Evolutionary conservation across 2,797 vertebrate species (phyloP).

Genomic region (Muscicapa comitata): DNA sequence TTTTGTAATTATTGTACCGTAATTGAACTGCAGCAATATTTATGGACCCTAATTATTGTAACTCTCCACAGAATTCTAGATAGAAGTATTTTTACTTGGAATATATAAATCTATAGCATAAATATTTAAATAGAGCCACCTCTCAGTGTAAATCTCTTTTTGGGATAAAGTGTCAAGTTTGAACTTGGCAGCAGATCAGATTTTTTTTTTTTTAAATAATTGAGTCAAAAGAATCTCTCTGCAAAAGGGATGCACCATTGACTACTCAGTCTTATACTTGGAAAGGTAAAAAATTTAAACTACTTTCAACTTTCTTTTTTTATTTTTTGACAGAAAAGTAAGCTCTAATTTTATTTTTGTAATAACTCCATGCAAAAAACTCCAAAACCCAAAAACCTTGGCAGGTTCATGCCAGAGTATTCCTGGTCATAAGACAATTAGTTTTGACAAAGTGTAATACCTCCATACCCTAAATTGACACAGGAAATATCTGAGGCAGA

Average conservation of each 20-base stretch:
- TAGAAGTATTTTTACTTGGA: conserved; percentile 85
- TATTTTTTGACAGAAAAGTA: neutral
- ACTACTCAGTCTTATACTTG: conserved; percentile 49
- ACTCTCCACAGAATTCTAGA: conserved; percentile 80
- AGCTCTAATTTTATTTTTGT: conserved; percentile 49
- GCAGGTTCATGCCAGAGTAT: neutral
- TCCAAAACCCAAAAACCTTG: neutral
- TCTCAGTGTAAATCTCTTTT: conserved; percentile 69
- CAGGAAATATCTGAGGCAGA: conserved; percentile 70
- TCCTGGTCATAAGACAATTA: neutral
- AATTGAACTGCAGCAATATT: conserved; percentile 96
- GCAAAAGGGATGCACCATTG: conserved; percentile 79
- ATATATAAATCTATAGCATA: conserved; percentile 78
- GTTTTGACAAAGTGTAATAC: neutral
- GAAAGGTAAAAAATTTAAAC: conserved; percentile 26
- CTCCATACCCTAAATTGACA: conserved; percentile 28
- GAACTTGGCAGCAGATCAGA: conserved; percentile 66
- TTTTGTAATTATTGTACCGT: conserved; percentile 98
- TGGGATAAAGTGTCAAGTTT: conserved; percentile 69
- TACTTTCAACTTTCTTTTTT: neutral
- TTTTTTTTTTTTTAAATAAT: conserved; percentile 75
- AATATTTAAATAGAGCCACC: conserved; percentile 75
- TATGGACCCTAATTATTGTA: conserved; percentile 86
- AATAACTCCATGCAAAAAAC: neutral
- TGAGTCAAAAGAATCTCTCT: conserved; percentile 76